Base-by-base conservation (phyloP, 2,797 vertebrate species). In the Pangasius mekongensis region DNA sequence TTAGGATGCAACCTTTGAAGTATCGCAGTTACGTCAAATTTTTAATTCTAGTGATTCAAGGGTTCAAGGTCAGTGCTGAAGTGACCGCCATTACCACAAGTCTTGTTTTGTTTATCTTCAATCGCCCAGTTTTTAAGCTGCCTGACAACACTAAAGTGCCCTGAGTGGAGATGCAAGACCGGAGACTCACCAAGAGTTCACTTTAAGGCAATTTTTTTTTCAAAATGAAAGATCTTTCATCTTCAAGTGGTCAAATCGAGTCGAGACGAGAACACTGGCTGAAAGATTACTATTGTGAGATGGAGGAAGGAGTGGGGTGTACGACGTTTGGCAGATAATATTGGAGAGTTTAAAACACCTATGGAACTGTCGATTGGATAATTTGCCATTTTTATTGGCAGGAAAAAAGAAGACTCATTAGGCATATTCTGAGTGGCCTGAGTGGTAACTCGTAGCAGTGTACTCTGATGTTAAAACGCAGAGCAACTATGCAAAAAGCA, bases 1-100 rank as follows among this genome's bases (percentile, higher is more conserved):
- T 88, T 92, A 92, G 74, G 83, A 90, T 84, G 76, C 93, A 94
- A 96, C 95, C 95, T 95, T 93, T 93, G 88, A 8, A 77, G 77
- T 73, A 47, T 87, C 87, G 69, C 76, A 22, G 87, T 92, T 90
- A 90, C 47, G 84, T 88, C 92, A 93, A 94, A 20, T 39, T 95
- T 92, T 95, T 92, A 94, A 94, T 93, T 90, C 18, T 76, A 80
- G 87, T 78, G 85, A 30, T 39, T n/a, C n/a, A n/a, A 36, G 14
- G 60, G 88, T 83, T 71, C 78, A 9, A 90, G 90, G 77, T 86
- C 87, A 87, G 74, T 10, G 43, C 36, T 83, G 58, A 84, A 87
- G 87, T 81, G 62, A 89, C 14, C 20, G 82, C 89, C 56, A 78
- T 91, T 89, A 88, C 82, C 86, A 87, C 85, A 88, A 13, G 69